Evolutionary conservation across 2,797 vertebrate genomes (phyloP).

Genomic region (Pristis pectinata): DNA sequence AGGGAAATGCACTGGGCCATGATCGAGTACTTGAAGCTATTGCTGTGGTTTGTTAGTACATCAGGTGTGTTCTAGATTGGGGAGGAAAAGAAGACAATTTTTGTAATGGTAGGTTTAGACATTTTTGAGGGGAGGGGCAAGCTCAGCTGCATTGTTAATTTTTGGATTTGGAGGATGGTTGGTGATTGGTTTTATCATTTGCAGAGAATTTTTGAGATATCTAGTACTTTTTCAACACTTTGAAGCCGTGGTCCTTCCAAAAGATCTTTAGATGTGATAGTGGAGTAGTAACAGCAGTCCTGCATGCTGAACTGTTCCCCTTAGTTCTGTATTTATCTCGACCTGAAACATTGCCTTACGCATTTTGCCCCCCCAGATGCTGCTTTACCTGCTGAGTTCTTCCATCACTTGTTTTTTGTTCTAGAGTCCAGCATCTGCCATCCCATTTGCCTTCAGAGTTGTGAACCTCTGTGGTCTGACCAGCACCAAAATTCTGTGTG

Average conservation of each 20-base stretch:
- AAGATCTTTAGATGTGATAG: neutral
- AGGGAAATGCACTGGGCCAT: neutral
- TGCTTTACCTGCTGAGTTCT: too few relatives aligned
- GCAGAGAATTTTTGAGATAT: neutral
- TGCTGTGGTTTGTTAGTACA: too few relatives aligned
- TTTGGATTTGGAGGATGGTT: neutral
- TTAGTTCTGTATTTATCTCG: too few relatives aligned
- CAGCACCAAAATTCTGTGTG: neutral
- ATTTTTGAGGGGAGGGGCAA: neutral
- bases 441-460: too few relatives aligned
- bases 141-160: neutral
- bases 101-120: neutral
- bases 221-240: neutral
- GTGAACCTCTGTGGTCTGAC: neutral
- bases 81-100: too few relatives aligned
- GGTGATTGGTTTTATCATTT: neutral
- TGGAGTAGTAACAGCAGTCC: neutral
- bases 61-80: neutral
- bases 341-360: too few relatives aligned
- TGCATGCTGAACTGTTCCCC: neutral
- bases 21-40: neutral
- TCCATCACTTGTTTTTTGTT: too few relatives aligned
- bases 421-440: too few relatives aligned
- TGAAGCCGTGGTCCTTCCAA: neutral
- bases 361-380: too few relatives aligned